Conservation (phyloP, 2,113 vertebrate genomes). For the Pan paniscus region DNA sequence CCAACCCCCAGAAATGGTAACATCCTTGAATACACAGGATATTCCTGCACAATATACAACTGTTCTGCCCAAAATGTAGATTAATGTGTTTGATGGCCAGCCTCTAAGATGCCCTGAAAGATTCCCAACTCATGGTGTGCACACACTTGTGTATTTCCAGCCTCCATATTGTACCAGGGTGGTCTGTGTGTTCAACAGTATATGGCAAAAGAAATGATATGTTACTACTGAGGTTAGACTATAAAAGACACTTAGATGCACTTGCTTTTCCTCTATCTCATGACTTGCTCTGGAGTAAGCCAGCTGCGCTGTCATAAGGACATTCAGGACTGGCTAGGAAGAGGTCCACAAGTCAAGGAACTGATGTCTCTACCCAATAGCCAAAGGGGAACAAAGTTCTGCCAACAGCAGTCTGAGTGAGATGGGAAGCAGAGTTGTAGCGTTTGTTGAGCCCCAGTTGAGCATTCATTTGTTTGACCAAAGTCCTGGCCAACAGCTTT, state of each 20-base stretch:
- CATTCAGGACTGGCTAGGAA: not conserved
- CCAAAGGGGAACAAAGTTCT: not conserved
- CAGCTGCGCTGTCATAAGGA: not conserved
- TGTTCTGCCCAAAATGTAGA: not conserved
- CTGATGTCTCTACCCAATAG: not conserved
- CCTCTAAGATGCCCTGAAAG: not conserved
- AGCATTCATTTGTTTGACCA: not conserved
- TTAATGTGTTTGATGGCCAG: not conserved
- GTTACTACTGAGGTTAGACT: not conserved
- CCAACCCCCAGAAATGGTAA: no score
- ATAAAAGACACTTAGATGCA: not conserved
- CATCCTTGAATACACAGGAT: not conserved
- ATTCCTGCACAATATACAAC: not conserved
- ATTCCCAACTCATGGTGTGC: not conserved
- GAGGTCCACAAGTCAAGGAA: not conserved
- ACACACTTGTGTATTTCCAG: not conserved
- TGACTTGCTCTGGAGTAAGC: not conserved
- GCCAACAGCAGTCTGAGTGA: not conserved
- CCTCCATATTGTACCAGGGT: no score
- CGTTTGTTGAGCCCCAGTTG: no score
- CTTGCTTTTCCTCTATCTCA: no score
- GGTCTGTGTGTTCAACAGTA: not conserved
- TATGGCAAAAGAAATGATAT: not conserved
- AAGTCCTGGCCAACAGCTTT: not conserved
- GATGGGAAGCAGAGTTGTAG: not conserved